Evolutionary conservation across 2,888 invertebrate genomes (phyloP).

Genomic region (Ichneumoninae sp.): DNA sequence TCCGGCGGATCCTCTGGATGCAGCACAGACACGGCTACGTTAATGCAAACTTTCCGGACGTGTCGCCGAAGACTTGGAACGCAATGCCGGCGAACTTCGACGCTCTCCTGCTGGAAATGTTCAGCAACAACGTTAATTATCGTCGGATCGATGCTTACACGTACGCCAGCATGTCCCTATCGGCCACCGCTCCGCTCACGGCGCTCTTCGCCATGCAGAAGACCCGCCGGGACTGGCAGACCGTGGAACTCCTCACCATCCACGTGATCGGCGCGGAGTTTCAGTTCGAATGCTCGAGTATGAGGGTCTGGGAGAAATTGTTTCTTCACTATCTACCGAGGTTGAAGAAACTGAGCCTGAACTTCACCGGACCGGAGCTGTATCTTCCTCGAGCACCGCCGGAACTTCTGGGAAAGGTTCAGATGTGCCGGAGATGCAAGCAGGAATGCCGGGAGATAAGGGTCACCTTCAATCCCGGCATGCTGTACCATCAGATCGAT

Average conservation of each 20-base stretch:
- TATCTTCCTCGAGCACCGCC: constrained; percentile 86
- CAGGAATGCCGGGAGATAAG: constrained; percentile 69
- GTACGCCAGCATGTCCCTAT: constrained; percentile 88
- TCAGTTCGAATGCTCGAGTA: constrained; percentile 89
- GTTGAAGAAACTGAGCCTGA: constrained; percentile 86
- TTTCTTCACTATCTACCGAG: constrained; percentile 88
- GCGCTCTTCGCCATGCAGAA: constrained; percentile 86
- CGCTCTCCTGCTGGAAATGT: constrained; percentile 84
- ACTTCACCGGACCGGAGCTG: constrained; percentile 89
- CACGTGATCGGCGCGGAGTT: constrained; percentile 89
- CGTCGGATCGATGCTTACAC: constrained; percentile 85
- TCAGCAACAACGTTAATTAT: constrained; percentile 85
- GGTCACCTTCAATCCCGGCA: constrained; percentile 75
- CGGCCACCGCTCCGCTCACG: constrained; percentile 88
- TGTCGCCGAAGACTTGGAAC: constrained; percentile 78
- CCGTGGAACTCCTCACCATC: constrained; percentile 77
- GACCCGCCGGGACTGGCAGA: constrained; percentile 77
- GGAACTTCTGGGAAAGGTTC: constrained; percentile 86
- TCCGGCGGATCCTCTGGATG: constrained; percentile 86
- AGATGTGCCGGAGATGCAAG: constrained; percentile 75
- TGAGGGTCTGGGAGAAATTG: constrained; percentile 90
- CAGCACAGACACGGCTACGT: constrained; percentile 86
- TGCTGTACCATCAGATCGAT: constrained; percentile 83
- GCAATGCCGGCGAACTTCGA: constrained; percentile 85
- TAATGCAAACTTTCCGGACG: constrained; percentile 87